A percentile compares a stretch with the other conserved stretches of the same genome.
Evolutionary conservation across 2,113 vertebrate genomes (phyloP).

Genomic region (Catharus minimus): DNA sequence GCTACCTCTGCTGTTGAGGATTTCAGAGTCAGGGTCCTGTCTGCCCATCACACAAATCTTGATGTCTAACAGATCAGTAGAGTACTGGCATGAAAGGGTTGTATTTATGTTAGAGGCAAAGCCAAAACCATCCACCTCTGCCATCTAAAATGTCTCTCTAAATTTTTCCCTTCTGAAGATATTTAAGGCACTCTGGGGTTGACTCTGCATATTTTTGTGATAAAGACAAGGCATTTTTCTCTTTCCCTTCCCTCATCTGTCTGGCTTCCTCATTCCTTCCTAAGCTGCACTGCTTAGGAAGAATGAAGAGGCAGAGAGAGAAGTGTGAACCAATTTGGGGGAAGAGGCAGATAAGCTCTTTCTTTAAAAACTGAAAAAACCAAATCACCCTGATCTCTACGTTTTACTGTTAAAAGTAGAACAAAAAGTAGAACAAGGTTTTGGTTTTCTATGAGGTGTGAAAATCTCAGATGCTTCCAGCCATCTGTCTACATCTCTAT

Average conservation of each 20-base stretch:
- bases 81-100: neutral
- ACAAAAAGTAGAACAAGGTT: neutral
- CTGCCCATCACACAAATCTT: neutral
- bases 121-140: neutral
- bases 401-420: conserved; percentile 20
- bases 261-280: neutral
- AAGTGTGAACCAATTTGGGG: neutral
- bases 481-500: conserved; percentile 53
- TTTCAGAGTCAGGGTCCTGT: neutral
- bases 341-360: neutral
- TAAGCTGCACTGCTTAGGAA: neutral
- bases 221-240: neutral
- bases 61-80: neutral
- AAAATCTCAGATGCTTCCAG: conserved; percentile 54
- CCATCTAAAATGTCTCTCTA: neutral
- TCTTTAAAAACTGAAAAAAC: neutral
- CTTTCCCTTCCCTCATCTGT: neutral
- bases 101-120: neutral
- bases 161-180: neutral
- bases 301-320: neutral
- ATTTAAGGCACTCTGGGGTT: neutral
- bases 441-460: conserved; percentile 51
- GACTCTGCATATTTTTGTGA: neutral
- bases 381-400: neutral
- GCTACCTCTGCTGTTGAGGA: neutral